Evolutionary conservation across 2,888 invertebrate species (phyloP), one percentile per base, ranked within the genome.

Genomic region (Aporophyla nigra): DNA sequence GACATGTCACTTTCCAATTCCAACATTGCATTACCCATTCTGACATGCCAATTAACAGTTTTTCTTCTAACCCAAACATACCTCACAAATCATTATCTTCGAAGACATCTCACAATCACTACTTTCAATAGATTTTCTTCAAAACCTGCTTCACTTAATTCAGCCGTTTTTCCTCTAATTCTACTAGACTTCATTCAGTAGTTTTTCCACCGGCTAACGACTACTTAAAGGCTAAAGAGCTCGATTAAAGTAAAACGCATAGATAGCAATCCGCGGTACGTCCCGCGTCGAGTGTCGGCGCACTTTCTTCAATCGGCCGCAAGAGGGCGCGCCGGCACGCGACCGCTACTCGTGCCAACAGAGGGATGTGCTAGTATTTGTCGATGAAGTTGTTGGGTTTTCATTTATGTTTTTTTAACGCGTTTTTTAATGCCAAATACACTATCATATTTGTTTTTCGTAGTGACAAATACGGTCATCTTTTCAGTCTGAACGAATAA

Each of bases 321-420:
- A 87, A 90, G 93, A 91, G 92, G 93, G 93, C 92, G 92, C 93
- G 93, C 92, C 90, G 95, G 95, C 96, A 95, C 96, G 96, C 96
- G 96, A 95, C 96, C 93, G 93, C 94, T 94, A 94, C 94, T 94
- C 93, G 92, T 92, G 91, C 91, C 87, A 82, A 71, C 75, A 68
- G 90, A 93, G 92, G 59, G 89, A 82, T 80, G 90, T 51, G 86
- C 65, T 53, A 27, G 5, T 27, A 5, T 33, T 49, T 86, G 70
- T 84, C 82, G 85, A 86, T 84, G 84, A 80, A 63, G 7, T 43
- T 33, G 54, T 27, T 33, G 0, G 7, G 16, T 10, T 63, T 74
- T 49, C 19, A 33, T 43, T 54, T 33, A 43, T 21, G 3, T 49
- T 24, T 21, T 19, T 62, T 43, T 14, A 4, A 43, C 0, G 9